Percentiles rank a stretch among this genome's conserved stretches.
phyloP scores from a whole-genome alignment of 2,113 vertebrate genomes.

The Cygnus buccinator region DNA sequence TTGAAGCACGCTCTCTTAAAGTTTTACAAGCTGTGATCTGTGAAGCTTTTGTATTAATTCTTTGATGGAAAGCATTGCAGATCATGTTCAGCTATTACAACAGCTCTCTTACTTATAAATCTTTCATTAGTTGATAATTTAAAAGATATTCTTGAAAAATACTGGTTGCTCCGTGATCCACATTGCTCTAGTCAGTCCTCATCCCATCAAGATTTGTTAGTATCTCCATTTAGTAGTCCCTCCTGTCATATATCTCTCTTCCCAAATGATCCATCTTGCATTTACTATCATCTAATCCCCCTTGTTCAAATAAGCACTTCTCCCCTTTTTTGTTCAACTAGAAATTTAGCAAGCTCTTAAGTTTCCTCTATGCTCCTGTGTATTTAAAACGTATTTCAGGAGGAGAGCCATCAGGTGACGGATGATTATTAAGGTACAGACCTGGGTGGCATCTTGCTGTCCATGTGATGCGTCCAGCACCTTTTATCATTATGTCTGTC shows the following conservation, averaged over 20 bases:
- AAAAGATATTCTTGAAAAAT: background rate
- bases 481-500: background rate
- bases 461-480: background rate
- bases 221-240: background rate
- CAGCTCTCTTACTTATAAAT: background rate
- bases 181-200: background rate
- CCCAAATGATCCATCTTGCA: background rate
- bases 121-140: background rate
- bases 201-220: background rate
- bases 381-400: background rate
- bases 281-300: background rate
- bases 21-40: background rate
- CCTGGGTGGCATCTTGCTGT: background rate
- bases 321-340: background rate
- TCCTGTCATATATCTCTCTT: background rate
- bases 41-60: background rate
- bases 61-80: background rate
- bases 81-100: background rate
- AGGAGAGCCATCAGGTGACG: background rate
- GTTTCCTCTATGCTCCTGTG: background rate
- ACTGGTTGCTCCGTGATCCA: background rate
- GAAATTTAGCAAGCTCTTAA: background rate
- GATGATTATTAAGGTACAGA: accelerated
- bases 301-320: background rate
- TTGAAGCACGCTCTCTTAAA: background rate